Percentiles rank a stretch among this genome's conserved stretches.
Conservation (phyloP, 2,113 vertebrate genomes). For the Sylvilagus bachmani region DNA sequence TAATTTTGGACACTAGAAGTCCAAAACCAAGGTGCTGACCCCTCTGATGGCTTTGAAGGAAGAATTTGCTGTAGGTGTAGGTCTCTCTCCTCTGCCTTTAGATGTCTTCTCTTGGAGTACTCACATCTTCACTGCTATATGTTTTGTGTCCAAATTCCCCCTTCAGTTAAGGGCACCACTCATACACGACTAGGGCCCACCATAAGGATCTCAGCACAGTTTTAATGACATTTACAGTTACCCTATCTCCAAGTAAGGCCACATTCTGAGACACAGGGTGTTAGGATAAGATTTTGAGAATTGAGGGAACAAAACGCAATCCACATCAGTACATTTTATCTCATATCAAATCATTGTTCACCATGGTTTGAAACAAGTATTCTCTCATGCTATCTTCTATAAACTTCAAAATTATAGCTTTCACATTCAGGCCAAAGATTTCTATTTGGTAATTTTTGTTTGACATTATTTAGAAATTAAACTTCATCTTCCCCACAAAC, state of each 20-base stretch:
- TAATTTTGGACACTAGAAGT: background rate
- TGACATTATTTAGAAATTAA: slow-evolving; percentile 1
- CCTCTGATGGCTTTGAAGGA: background rate
- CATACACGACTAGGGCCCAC: background rate
- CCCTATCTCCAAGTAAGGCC: background rate
- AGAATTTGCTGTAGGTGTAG: background rate
- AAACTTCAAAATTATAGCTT: background rate
- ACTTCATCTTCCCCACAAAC: background rate
- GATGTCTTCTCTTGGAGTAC: too few relatives aligned
- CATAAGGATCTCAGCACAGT: background rate
- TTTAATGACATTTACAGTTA: background rate
- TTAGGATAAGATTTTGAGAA: background rate
- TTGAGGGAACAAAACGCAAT: fast-evolving
- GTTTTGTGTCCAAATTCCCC: background rate
- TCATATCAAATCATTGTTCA: background rate
- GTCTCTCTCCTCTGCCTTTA: background rate
- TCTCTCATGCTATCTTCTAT: background rate
- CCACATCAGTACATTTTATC: background rate
- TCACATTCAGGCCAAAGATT: background rate
- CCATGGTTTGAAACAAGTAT: background rate
- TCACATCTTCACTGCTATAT: too few relatives aligned
- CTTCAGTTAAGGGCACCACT: background rate
- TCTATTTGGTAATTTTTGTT: background rate
- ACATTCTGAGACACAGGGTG: background rate
- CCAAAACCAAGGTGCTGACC: background rate